Evolutionary conservation across 2,888 invertebrate species (phyloP).

Genomic region (Ectemnius continuus): DNA sequence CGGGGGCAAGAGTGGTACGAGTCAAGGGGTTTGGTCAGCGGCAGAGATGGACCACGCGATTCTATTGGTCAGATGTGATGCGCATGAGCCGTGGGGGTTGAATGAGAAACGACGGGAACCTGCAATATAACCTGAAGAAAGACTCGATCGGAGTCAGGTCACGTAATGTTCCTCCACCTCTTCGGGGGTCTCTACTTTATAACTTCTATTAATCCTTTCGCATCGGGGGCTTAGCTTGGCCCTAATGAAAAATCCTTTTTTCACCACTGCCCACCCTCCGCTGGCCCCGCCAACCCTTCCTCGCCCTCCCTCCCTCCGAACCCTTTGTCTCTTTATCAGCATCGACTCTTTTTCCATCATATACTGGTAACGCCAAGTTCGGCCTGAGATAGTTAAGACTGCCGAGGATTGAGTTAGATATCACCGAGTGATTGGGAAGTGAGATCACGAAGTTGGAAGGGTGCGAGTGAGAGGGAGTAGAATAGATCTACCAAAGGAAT

Average conservation of each 20-base stretch:
- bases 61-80: slow-evolving; percentile 78
- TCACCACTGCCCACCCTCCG: slow-evolving; percentile 29
- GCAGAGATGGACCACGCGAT: slow-evolving; percentile 76
- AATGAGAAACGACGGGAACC: slow-evolving; percentile 77
- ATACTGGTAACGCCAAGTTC: no score
- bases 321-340: slow-evolving; percentile 1
- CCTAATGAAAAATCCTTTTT: slow-evolving; percentile 74
- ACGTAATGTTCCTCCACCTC: slow-evolving; percentile 77
- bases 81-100: slow-evolving; percentile 75
- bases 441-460: no score
- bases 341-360: not conserved
- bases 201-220: slow-evolving; percentile 78
- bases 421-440: no score
- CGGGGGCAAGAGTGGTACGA: slow-evolving; percentile 67
- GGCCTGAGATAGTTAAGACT: no score
- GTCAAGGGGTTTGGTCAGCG: slow-evolving; percentile 74
- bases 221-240: slow-evolving; percentile 64
- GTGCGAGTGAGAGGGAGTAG: no score
- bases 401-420: no score
- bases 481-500: no score
- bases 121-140: slow-evolving; percentile 78
- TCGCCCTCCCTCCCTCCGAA: slow-evolving; percentile 37
- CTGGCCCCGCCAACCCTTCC: not conserved
- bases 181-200: slow-evolving; percentile 77
- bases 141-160: slow-evolving; percentile 78